These are phyloP conservation scores for Bellardia pandia DNA, from an alignment of 2,888 invertebrate genomes.

Conservation along the genomic window DNA sequence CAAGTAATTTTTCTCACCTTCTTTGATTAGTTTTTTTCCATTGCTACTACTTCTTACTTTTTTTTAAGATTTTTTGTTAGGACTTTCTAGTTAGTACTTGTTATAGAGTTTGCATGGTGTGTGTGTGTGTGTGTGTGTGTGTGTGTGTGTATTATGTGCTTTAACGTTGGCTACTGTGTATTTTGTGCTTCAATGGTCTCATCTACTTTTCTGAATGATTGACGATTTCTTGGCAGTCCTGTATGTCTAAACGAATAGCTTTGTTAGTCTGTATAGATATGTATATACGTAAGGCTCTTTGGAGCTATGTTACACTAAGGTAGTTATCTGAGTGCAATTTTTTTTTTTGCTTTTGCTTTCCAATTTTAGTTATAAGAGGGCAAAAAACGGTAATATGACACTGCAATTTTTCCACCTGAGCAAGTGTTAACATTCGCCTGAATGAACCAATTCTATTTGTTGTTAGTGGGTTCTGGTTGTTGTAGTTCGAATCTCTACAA, in stretches of 20 bases:
- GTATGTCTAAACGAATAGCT: not conserved
- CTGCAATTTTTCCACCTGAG: slow-evolving; percentile 81
- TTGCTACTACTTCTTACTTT: not conserved
- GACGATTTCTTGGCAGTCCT: slow-evolving; percentile 61
- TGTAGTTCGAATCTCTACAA: slow-evolving; percentile 50
- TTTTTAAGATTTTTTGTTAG: slow-evolving; percentile 36
- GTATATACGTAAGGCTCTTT: not conserved
- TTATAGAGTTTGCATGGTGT: slow-evolving; percentile 11
- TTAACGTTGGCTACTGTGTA: slow-evolving; percentile 52
- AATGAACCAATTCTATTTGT: slow-evolving; percentile 71
- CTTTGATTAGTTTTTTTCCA: slow-evolving; percentile 27
- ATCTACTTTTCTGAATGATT: slow-evolving; percentile 68
- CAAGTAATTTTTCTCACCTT: slow-evolving; percentile 21
- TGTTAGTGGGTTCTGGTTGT: slow-evolving; percentile 27
- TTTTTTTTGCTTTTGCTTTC: not conserved
- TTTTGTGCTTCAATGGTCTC: slow-evolving; percentile 62
- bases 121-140: slow-evolving; percentile 28
- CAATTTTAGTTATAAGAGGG: slow-evolving; percentile 46
- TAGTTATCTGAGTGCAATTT: slow-evolving; percentile 45
- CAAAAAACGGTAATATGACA: slow-evolving; percentile 77
- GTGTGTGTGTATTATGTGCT: slow-evolving; percentile 18
- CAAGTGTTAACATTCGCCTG: slow-evolving; percentile 75
- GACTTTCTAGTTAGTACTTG: slow-evolving; percentile 7
- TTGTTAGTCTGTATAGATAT: not conserved
- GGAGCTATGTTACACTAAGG: slow-evolving; percentile 7